Evolutionary conservation across 2,797 vertebrate genomes (phyloP).

Genomic region (Halcyon smyrnensis): DNA sequence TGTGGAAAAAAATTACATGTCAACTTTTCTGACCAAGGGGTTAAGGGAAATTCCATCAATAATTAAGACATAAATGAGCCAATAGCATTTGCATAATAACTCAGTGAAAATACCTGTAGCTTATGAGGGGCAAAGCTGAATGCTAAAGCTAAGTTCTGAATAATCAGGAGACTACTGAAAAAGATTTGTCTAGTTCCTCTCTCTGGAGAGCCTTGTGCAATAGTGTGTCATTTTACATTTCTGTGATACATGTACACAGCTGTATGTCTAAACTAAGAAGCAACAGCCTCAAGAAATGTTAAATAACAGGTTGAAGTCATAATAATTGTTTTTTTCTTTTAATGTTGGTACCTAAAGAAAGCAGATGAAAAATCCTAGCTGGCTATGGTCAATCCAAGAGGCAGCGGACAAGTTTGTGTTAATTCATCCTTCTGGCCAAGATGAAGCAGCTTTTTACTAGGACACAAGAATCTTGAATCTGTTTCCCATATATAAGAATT

Average conservation of each 20-base stretch:
- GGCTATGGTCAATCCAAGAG: neutral
- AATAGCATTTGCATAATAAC: neutral
- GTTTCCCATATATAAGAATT: neutral
- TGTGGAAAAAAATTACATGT: rapidly evolving
- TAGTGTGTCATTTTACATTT: neutral
- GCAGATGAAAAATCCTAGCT: neutral
- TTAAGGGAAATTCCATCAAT: neutral
- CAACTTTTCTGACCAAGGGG: neutral
- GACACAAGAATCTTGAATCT: neutral
- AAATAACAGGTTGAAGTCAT: neutral
- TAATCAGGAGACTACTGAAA: neutral
- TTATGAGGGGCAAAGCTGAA: neutral
- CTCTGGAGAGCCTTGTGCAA: neutral
- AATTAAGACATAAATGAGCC: neutral
- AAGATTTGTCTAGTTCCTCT: neutral
- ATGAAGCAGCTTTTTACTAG: neutral
- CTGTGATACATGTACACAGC: neutral
- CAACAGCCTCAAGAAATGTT: neutral
- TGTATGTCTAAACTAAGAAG: neutral
- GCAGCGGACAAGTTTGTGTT: neutral
- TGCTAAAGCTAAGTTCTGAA: neutral
- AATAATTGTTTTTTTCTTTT: neutral
- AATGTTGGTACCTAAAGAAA: neutral
- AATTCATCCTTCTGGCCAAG: neutral
- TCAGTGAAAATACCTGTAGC: neutral